These are phyloP conservation scores for Leucozona laternaria DNA, from an alignment of 2,888 invertebrate species.

Conservation along the genomic window DNA sequence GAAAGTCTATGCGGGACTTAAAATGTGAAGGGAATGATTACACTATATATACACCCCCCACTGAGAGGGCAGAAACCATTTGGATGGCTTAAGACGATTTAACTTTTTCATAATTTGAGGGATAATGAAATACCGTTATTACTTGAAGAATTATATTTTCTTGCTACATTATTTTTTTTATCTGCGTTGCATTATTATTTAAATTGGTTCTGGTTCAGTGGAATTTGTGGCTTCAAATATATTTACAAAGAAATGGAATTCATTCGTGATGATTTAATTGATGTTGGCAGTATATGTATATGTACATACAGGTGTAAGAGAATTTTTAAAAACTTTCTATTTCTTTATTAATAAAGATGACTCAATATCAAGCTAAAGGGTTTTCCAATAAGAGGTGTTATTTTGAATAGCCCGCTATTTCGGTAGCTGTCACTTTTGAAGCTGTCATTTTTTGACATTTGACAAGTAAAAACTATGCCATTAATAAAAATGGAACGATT, in stretches of 20 bases:
- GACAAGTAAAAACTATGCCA: too few relatives aligned
- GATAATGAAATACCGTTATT: slow-evolving; percentile 69
- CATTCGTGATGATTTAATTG: slow-evolving; percentile 7
- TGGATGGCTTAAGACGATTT: slow-evolving; percentile 71
- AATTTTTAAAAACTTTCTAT: too few relatives aligned
- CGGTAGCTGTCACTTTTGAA: too few relatives aligned
- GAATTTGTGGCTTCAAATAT: neutral
- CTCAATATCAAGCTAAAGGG: too few relatives aligned
- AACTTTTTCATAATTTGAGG: slow-evolving; percentile 69
- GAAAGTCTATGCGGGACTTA: slow-evolving; percentile 39
- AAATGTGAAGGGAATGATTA: slow-evolving; percentile 39
- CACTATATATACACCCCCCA: neutral
- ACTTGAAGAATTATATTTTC: slow-evolving; percentile 44
- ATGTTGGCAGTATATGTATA: too few relatives aligned
- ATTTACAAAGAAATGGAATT: slow-evolving; percentile 8
- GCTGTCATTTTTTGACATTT: too few relatives aligned
- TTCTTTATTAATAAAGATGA: too few relatives aligned
- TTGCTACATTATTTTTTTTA: slow-evolving; percentile 8
- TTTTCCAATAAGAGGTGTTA: too few relatives aligned
- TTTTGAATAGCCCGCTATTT: too few relatives aligned
- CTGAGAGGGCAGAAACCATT: slow-evolving; percentile 47
- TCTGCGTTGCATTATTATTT: slow-evolving; percentile 11
- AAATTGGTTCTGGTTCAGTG: slow-evolving; percentile 27
- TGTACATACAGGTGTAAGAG: too few relatives aligned
- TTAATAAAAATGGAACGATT: too few relatives aligned